These are phyloP conservation scores for Amniataba percoides DNA, from an alignment of 2,797 vertebrate species.

Conservation along the genomic window DNA sequence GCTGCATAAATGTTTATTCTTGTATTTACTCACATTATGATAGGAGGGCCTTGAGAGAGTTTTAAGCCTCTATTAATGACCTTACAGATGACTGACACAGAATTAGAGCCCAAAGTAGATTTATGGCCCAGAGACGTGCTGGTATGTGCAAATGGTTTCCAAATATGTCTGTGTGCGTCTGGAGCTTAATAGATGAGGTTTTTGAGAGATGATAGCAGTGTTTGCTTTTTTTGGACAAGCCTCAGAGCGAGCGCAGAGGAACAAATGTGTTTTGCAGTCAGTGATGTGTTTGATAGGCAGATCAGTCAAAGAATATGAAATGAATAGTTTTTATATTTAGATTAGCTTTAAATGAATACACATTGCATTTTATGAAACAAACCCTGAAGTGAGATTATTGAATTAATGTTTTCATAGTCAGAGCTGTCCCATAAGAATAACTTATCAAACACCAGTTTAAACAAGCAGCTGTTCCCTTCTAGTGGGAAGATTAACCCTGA, in stretches of 20 bases:
- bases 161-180: constrained; percentile 28
- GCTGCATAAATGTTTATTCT: constrained; percentile 15
- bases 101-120: constrained; percentile 12
- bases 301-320: constrained; percentile 17
- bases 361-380: constrained; percentile 13
- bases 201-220: not conserved
- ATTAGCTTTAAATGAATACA: not conserved
- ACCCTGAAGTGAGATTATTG: not conserved
- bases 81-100: constrained; percentile 22
- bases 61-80: not conserved
- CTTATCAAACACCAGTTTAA: constrained; percentile 18
- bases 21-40: constrained; percentile 4
- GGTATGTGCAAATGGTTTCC: constrained; percentile 51
- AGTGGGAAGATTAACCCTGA: not conserved
- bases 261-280: constrained; percentile 6
- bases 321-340: not conserved
- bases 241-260: constrained; percentile 11
- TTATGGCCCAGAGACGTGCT: constrained; percentile 23
- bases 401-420: constrained; percentile 17
- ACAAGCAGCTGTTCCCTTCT: constrained; percentile 6
- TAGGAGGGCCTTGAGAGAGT: constrained; percentile 1
- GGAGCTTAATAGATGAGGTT: constrained; percentile 17
- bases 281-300: not conserved
- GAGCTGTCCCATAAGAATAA: not conserved
- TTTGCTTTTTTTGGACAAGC: constrained; percentile 42